Evolutionary conservation across 2,113 vertebrate species (phyloP).

Genomic region (Brachyhypopomus occidentalis): DNA sequence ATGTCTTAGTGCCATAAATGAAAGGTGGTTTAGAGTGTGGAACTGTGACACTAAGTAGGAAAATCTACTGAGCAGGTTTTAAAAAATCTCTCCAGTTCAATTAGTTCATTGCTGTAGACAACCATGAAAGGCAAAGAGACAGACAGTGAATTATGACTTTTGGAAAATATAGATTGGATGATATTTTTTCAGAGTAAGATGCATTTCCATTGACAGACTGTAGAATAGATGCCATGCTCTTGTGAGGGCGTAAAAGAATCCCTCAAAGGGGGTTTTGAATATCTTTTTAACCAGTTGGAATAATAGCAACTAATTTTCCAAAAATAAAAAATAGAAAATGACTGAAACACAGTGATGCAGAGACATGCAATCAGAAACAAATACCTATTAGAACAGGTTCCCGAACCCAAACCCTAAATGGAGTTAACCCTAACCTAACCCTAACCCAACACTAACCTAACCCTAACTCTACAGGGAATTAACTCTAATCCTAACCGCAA

Average conservation of each 20-base stretch:
- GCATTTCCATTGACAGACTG: constrained; percentile 56
- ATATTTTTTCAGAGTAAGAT: neutral
- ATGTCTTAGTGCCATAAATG: constrained; percentile 66
- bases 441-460: too few species aligned
- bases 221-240: constrained; percentile 40
- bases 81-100: constrained; percentile 52
- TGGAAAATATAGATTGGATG: constrained; percentile 22
- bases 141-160: constrained; percentile 57
- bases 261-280: neutral
- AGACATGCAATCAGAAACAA: too few species aligned
- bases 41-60: constrained; percentile 69
- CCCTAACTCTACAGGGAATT: too few species aligned
- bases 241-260: neutral
- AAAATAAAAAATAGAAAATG: too few species aligned
- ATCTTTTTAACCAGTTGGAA: neutral
- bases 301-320: neutral
- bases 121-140: constrained; percentile 54
- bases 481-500: too few species aligned
- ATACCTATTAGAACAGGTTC: too few species aligned
- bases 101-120: constrained; percentile 64
- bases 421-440: too few species aligned
- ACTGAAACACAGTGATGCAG: too few species aligned
- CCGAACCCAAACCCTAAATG: too few species aligned
- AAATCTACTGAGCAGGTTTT: constrained; percentile 58
- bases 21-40: constrained; percentile 71